A percentile compares a stretch with the other conserved stretches of the same genome.
Evolutionary conservation across 1,140 invertebrate species (phyloP).

Genomic region (Caenorhabditis briggsae): DNA sequence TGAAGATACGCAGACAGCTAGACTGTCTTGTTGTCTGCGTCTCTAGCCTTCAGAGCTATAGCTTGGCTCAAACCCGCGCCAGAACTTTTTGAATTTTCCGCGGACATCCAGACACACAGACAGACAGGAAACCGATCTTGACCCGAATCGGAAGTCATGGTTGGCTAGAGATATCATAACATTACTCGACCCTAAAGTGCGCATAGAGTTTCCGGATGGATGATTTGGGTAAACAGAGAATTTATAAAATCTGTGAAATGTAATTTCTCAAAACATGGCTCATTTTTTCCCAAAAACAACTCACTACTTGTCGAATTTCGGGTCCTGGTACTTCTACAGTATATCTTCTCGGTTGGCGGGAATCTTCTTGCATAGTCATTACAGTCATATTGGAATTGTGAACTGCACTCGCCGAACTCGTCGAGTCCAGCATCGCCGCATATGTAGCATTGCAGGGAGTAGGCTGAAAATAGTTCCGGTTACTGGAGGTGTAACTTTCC

Average conservation of each 20-base stretch:
- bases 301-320: slow-evolving; percentile 61
- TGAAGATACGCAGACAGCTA: no score
- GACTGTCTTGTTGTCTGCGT: no score
- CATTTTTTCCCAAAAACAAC: not conserved
- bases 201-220: not conserved
- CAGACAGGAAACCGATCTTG: not conserved
- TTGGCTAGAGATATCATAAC: slow-evolving; percentile 17
- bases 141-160: not conserved
- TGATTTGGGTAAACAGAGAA: not conserved
- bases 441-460: slow-evolving; percentile 68
- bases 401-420: slow-evolving; percentile 70
- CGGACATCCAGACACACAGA: no score
- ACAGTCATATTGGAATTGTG: slow-evolving; percentile 72
- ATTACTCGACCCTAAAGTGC: not conserved
- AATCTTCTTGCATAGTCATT: slow-evolving; percentile 67
- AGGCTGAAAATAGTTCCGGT: not conserved
- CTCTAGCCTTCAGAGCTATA: no score
- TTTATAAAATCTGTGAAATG: no score
- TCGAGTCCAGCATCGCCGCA: slow-evolving; percentile 68
- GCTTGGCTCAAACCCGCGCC: no score
- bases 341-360: slow-evolving; percentile 65
- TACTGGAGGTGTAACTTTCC: not conserved
- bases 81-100: no score
- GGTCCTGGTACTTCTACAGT: slow-evolving; percentile 69
- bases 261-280: no score